phyloP scores from a whole-genome alignment of 2,113 vertebrate genomes.

The Polyodon spathula region DNA sequence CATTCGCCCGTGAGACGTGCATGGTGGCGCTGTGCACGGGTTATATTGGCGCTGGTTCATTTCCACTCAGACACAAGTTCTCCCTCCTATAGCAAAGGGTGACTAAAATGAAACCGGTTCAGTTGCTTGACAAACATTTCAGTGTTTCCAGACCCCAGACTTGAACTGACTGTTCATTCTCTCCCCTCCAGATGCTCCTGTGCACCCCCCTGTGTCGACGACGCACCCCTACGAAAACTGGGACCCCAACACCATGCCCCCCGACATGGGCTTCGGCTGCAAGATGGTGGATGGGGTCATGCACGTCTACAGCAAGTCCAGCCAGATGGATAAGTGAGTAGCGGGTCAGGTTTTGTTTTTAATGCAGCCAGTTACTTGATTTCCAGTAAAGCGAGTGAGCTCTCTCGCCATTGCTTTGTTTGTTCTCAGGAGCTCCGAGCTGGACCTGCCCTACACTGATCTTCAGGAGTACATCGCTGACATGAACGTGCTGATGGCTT shows the following conservation, averaged over 20 bases:
- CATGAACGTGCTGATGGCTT: slow-evolving; percentile 92
- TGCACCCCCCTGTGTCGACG: slow-evolving; percentile 75
- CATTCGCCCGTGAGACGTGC: too few relatives aligned
- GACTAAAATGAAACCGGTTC: too few relatives aligned
- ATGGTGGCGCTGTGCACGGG: too few relatives aligned
- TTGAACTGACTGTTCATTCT: slow-evolving; percentile 12
- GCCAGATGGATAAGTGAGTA: slow-evolving; percentile 73
- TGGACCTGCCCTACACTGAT: slow-evolving; percentile 83
- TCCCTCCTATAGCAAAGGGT: too few relatives aligned
- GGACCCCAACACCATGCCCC: slow-evolving; percentile 69
- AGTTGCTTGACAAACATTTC: too few relatives aligned
- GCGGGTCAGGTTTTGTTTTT: too few relatives aligned
- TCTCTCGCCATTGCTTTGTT: too few relatives aligned
- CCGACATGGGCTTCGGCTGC: slow-evolving; percentile 71
- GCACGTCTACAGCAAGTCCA: slow-evolving; percentile 73
- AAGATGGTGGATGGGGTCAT: slow-evolving; percentile 79
- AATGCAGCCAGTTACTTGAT: too few relatives aligned
- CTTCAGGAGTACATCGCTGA: slow-evolving; percentile 89
- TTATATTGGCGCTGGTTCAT: too few relatives aligned
- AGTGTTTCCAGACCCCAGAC: slow-evolving; percentile 22
- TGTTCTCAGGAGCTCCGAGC: slow-evolving; percentile 59
- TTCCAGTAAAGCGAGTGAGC: too few relatives aligned
- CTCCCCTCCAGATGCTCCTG: slow-evolving; percentile 61
- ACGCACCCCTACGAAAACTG: slow-evolving; percentile 79
- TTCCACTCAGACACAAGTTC: too few relatives aligned